Base-by-base conservation (phyloP, 35 echinoderm and acorn worm species). In the Lytechinus variegatus region DNA sequence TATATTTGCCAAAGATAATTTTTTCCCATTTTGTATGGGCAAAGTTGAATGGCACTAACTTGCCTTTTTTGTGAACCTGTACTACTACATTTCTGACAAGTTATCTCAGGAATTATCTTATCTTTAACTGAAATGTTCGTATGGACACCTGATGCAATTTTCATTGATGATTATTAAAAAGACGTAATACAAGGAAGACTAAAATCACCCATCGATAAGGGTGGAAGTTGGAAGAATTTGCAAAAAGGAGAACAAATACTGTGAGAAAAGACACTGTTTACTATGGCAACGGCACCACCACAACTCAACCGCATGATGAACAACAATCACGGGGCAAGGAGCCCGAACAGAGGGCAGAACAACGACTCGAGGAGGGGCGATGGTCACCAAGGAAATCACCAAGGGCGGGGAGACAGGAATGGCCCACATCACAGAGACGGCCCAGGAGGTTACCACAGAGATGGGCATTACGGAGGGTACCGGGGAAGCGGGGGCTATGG, bases 1-100 rank as follows among this genome's bases (percentile, higher is more conserved):
- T 97, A 97, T 96, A 96, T 96, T 97, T 97, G 95, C 93, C 92
- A 96, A 95, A 96, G 95, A 97, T 61, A 95, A 94, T 96, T 95
- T 93, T 55, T 57, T 24, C 92, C 88, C 88, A 54, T 90, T 90
- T 90, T 90, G 27, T 90, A 33, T 90, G 88, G 92, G 53, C 92
- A 93, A 57, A 93, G 29, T 57, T 57, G 54, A 57, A 93, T 27
- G 92, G 92, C 92, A 93, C 92, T 55, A 55, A 93, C 92, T 93
- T 93, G 92, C 92, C 92, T 93, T 93, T 90, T 90, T 93, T 93
- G 92, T 57, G 92, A 57, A 55, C 28, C 92, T 93, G 92, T 93
- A 93, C 92, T 93, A 93, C 16, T 79, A 93, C 54, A 93, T 93
- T 93, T 93, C 92, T 93, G 92, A 93, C 92, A 55, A 93, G n/a